These are phyloP conservation scores for Drosophila prolongata DNA, from an alignment of 2,888 invertebrate species.

Conservation along the genomic window DNA sequence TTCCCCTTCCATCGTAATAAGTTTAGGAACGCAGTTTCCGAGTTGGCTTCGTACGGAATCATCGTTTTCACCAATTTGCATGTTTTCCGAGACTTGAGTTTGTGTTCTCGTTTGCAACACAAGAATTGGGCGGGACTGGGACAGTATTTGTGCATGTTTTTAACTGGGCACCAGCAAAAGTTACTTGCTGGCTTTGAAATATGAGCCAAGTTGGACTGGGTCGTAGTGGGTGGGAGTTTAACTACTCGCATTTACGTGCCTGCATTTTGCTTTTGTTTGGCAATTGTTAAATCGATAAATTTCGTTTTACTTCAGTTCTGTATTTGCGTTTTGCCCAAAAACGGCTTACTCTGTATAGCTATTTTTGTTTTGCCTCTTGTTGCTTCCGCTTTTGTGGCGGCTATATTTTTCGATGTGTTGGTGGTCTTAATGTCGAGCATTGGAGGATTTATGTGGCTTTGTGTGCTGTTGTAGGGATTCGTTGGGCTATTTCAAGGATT, in stretches of 20 bases:
- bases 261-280: constrained; percentile 49
- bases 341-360: constrained; percentile 6
- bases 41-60: constrained; percentile 22
- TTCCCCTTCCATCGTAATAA: constrained; percentile 12
- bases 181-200: constrained; percentile 18
- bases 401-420: constrained; percentile 20
- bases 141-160: constrained; percentile 26
- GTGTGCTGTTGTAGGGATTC: constrained; percentile 10
- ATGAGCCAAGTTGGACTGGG: constrained; percentile 45
- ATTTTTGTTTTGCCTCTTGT: constrained; percentile 11
- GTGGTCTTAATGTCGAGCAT: constrained; percentile 23
- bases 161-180: constrained; percentile 12
- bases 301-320: constrained; percentile 17
- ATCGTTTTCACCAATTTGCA: constrained; percentile 16
- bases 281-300: constrained; percentile 68
- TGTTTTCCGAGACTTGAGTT: constrained; percentile 23
- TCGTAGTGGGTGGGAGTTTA: background rate
- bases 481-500: constrained; percentile 1
- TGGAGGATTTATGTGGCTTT: constrained; percentile 9
- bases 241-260: constrained; percentile 29
- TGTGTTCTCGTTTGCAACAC: constrained; percentile 19
- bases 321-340: constrained; percentile 22
- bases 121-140: constrained; percentile 21
- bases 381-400: constrained; percentile 7
- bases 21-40: constrained; percentile 33